Evolutionary conservation across 2,113 vertebrate species (phyloP).

Genomic region (Xenotilapia caudafasciata): DNA sequence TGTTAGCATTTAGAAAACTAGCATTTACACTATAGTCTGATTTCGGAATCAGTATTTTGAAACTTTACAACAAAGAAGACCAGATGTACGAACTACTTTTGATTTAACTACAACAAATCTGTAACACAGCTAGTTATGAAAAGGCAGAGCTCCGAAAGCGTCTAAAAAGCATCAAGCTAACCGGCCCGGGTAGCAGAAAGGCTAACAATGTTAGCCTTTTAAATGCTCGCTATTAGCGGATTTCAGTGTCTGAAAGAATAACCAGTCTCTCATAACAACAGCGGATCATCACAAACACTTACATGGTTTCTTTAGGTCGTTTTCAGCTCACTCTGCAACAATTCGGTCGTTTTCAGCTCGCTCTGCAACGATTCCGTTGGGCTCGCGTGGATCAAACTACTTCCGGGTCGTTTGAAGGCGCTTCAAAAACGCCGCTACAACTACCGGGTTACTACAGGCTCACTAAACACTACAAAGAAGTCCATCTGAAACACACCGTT

Average conservation of each 20-base stretch:
- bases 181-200: not conserved
- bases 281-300: not conserved
- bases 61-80: not conserved
- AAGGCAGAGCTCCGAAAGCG: not conserved
- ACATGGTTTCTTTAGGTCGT: constrained; percentile 21
- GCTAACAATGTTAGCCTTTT: not conserved
- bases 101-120: not conserved
- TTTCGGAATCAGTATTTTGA: not conserved
- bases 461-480: not conserved
- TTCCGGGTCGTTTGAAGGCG: constrained; percentile 43
- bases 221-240: not conserved
- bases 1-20: constrained; percentile 4
- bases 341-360: not conserved
- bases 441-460: constrained; percentile 27
- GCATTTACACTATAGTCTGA: not conserved
- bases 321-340: not conserved
- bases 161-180: not conserved
- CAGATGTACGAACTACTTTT: not conserved
- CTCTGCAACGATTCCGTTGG: not conserved
- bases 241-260: not conserved
- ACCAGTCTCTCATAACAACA: fast-evolving
- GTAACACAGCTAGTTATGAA: not conserved
- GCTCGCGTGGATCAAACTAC: constrained; percentile 5
- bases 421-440: not conserved
- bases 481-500: not conserved